A percentile compares a stretch with the other conserved stretches of the same genome.
These are phyloP conservation scores for Ctenosaura bakeri DNA, from an alignment of 2,797 vertebrate species.

Conservation along the genomic window DNA sequence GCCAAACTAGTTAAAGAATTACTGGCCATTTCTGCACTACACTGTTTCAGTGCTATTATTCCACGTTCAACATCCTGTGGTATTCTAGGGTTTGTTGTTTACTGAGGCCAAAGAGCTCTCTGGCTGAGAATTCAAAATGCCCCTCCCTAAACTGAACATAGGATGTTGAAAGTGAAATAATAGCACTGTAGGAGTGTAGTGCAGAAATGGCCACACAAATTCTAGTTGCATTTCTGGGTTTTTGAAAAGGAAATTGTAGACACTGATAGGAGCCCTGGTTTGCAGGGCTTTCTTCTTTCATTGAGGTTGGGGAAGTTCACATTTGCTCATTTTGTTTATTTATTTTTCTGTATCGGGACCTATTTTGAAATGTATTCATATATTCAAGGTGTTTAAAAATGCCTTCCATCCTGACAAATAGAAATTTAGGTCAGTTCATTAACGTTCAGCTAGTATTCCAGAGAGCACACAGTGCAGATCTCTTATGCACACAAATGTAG, in stretches of 20 bases:
- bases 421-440: constrained; percentile 21
- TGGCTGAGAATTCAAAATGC: too few relatives aligned
- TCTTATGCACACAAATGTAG: background rate
- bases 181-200: too few relatives aligned
- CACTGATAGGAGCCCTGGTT: background rate
- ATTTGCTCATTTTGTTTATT: background rate
- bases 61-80: too few relatives aligned
- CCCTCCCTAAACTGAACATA: too few relatives aligned
- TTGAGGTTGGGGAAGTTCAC: background rate
- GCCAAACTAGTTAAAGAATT: background rate
- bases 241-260: background rate
- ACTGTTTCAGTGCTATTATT: too few relatives aligned
- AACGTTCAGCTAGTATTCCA: background rate
- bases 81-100: too few relatives aligned
- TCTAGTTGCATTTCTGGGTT: background rate
- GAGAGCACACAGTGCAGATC: constrained; percentile 13
- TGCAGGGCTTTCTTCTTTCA: background rate
- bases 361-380: constrained; percentile 25
- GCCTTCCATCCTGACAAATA: background rate
- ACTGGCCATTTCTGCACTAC: background rate
- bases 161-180: too few relatives aligned
- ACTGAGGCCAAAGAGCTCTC: too few relatives aligned
- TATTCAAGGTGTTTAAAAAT: constrained; percentile 17
- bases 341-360: background rate
- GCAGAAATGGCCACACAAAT: background rate